Base-by-base conservation (phyloP, 2,113 vertebrate genomes). In the Eublepharis macularius region DNA sequence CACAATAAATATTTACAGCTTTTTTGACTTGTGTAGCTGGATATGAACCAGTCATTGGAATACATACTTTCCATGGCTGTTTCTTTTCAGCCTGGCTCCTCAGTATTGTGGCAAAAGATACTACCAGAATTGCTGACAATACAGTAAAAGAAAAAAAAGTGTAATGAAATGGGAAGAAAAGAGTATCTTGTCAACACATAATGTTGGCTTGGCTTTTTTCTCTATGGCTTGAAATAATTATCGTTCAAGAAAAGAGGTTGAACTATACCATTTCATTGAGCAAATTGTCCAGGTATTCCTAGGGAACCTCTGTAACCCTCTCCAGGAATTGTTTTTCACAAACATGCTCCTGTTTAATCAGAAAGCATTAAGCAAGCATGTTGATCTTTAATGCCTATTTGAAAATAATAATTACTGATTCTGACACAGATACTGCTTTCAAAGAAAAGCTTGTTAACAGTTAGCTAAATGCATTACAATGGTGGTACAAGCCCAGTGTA, bases 1-100 rank as follows among this genome's bases (percentile, higher is more conserved):
- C 9, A 84, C 7, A 83, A 34, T 51, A 81, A 80, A 63, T 60
- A 12, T 83, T 77, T 21, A 45, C 79, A 34, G 34, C 29, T 34
- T 57, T 72, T 92, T 57, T 78, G 36, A 10, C 68, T 83, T 81
- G 47, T 75, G 82, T 66, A 51, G 43, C 26, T 87, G 47, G 74
- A 57, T 21, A 10, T 73, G n/a, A 81, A 45, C 14, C 60, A 81
- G 16, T 69, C 6, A 45, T 36, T 26, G 8, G 76, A 21, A 81
- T 19, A 78, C 80, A 16, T 69, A 4, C 45, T 8, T 11, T 29
- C 29, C 8, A 5, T 80, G 75, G 47, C 7, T 2, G 36, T 60
- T 45, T 81, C 43, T 68, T 17, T 54, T 47, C n/a, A n/a, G 16
- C 4, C 49, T 16, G 21, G 19, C 43, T 32, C n/a, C 63, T 47